Base-by-base conservation (phyloP, 2,113 vertebrate genomes). In the Actenoides hombroni region DNA sequence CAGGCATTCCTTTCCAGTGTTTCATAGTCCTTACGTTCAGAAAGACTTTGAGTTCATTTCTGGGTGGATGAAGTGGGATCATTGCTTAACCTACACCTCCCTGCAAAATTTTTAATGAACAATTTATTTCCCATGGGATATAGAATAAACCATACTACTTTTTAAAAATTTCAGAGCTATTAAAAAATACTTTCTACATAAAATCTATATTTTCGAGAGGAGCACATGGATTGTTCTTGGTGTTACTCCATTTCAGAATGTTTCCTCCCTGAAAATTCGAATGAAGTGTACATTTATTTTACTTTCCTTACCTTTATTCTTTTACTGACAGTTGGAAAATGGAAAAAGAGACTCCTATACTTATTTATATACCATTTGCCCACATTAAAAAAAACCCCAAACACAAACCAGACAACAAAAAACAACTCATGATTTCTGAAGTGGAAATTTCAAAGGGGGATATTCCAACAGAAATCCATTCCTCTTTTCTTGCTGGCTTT, bases 361-460 rank as follows among this genome's bases (percentile, higher is more conserved):
- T 75, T 76, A 67, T 81, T 86, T 88, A 86, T 68, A 70, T 28
- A 75, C 48, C 9, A 42, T 70, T 88, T 81, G 35, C 77, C 51
- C 28, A 75, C 42, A 94, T 39, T 12, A 83, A 76, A n/a, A 40
- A 29, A 35, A 65, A 88, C 68, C n/a, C n/a, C n/a, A 24, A 18
- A 46, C 10, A 25, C 59, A 24, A 91, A 77, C 31, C 37, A 46
- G 33, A 33, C 54, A 65, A 21, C 46, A 78, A 40, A 16, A 8
- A 40, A 19, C 3, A 57, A 24, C 51, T 5, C 15, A 69, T 39
- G 68, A 64, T 95, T 86, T 92, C 74, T 89, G 89, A 92, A 92
- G 42, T 79, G 77, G 65, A 86, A 95, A 94, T 95, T 92, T 95
- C 74, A 87, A 92, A 96, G 60, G 8, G 26, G 61, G 16, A 6